Base-by-base conservation (phyloP, 2,113 vertebrate genomes). In the Actinemys pallida region DNA sequence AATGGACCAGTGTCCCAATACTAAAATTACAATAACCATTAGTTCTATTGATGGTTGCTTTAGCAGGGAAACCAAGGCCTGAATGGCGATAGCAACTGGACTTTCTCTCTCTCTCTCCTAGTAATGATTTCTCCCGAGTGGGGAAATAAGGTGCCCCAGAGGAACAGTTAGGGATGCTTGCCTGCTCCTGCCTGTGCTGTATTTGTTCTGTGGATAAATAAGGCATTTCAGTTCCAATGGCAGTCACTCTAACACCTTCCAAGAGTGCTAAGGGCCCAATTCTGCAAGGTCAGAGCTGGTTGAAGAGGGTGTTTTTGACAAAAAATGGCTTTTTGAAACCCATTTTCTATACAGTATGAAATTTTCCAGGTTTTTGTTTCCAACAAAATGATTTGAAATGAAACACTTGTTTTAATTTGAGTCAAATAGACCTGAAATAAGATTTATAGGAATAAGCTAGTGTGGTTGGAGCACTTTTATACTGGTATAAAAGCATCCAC, bases 81-180 rank as follows among this genome's bases (percentile, higher is more conserved):
- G 31, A 31, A 62, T 13, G 29, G 59, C 6, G 14, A 13, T 31
- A 29, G 12, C 27, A 62, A 31, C 57, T 62, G 31, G 13, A 65
- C 29, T 59, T 59, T 62, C 59, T 84, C 4, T 25, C 0, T 25
- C 0, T 8, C 1, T 3, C 4, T 16, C 54, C 19, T 31, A 81
- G 25, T 29, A 13, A 10, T 0, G 0, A 24, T 91, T 87, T 20
- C 35, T 88, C 8, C 39, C 49, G 16, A 56, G 9, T 12, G 62
- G 10, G 83, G 25, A 85, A 69, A 69, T 69, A 17, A 69, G 8
- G 65, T n/a, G 8, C 35, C n/a, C 7, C 9, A 50, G 27, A 59
- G 10, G 3, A 50, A 25, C 42, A 3, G 16, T 49, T 59, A 47
- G 19, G 17, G 47, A 39, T 29, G 14, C 20, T 89, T 17, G 6